Evolutionary conservation across 2,888 invertebrate species (phyloP), one percentile per base, ranked within the genome.

Genomic region (Dynastes hyllus): DNA sequence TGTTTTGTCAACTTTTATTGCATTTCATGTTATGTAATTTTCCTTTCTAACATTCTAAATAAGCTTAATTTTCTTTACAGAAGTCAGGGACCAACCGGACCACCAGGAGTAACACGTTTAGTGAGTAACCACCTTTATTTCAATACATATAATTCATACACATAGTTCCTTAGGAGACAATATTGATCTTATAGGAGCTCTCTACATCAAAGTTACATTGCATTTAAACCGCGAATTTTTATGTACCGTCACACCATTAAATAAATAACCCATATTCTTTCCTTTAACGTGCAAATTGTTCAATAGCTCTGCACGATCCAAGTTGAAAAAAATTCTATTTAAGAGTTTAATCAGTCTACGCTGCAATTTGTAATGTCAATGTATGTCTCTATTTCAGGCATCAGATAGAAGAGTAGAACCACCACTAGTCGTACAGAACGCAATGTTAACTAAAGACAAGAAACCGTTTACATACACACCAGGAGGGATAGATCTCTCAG

Each of bases 401-500:
- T 80, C 80, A 75, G 80, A 80, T 71, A 76, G 81, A 55, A 69
- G 84, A 75, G 79, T 78, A 45, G 96, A 96, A 87, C 96, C 96
- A 63, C 97, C 97, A 81, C 94, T 95, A 82, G 96, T 96, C 84
- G 95, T 97, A 78, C 96, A 97, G 88, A 96, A 96, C 88, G 97
- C 97, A 50, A 97, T 97, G 96, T 94, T 97, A 94, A 96, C 96
- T 85, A 97, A 97, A 90, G 97, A 97, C 89, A 98, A 97, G 89
- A 97, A 97, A 87, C 97, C 97, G 11, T 98, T 98, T 88, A 97
- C 97, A n/a, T 98, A 98, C 88, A 97, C 97, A 22, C 97, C 97
- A 1, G 97, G 97, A 22, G 97, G 97, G 82, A 92, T 97, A 79
- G 96, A 97, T 88, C 91, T 97, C 75, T 96, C 96, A 9, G 96